phyloP scores from a whole-genome alignment of 2,888 invertebrate species.

The Dolichopus griseipennis region DNA sequence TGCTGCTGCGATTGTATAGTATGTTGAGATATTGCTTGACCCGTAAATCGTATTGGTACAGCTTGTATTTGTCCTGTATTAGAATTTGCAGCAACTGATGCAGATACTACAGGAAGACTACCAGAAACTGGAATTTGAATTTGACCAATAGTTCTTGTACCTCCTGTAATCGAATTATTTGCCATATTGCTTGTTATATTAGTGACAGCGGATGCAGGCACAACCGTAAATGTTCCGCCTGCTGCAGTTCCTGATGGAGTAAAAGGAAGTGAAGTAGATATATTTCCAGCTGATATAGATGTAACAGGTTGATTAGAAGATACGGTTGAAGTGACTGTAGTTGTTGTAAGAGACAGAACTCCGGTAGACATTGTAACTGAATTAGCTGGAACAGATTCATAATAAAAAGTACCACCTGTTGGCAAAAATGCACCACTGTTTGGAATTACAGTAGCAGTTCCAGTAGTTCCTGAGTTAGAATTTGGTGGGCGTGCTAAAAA shows the following conservation, averaged over 20 bases:
- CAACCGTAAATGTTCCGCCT: conserved; percentile 40
- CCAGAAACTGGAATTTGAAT: conserved; percentile 32
- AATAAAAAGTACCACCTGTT: conserved; percentile 37
- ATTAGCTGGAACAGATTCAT: conserved; percentile 40
- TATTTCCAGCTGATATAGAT: conserved; percentile 22
- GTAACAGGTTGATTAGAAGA: conserved; percentile 28
- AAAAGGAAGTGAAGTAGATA: conserved; percentile 37
- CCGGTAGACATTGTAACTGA: conserved; percentile 37
- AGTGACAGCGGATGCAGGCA: conserved; percentile 28
- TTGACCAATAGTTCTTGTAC: conserved; percentile 33
- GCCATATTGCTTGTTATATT: conserved; percentile 17
- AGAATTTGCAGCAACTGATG: conserved; percentile 13
- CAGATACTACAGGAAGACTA: neutral
- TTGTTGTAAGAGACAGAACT: conserved; percentile 39
- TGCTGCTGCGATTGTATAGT: neutral
- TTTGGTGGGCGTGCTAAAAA: conserved; percentile 22
- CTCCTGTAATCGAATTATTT: conserved; percentile 4
- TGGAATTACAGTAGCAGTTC: conserved; percentile 26
- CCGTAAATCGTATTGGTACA: conserved; percentile 31
- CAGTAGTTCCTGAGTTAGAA: conserved; percentile 22
- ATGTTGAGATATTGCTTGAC: neutral
- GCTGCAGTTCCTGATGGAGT: conserved; percentile 29
- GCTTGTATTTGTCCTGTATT: conserved; percentile 30
- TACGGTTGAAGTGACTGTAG: conserved; percentile 36
- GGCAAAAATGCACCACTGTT: conserved; percentile 31